Percentiles rank a stretch among this genome's conserved stretches.
Conservation (phyloP, 2,797 vertebrate genomes). For the Sparus aurata region DNA sequence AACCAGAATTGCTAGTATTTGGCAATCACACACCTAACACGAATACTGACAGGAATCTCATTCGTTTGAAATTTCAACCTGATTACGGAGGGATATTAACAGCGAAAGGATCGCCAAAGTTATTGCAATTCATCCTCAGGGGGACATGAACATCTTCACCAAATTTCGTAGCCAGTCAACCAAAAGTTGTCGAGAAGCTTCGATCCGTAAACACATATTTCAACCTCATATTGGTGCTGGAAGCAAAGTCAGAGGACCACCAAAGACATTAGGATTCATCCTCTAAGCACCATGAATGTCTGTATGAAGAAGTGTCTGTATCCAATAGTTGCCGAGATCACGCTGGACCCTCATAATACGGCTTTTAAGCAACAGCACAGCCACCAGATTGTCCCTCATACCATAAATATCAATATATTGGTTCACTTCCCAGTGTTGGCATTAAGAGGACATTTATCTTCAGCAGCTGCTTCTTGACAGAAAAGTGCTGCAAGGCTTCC, state of each 20-base stretch:
- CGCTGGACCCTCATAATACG: background rate
- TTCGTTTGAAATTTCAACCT: too few species aligned
- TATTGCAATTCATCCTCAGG: background rate
- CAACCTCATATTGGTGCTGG: too few species aligned
- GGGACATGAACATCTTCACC: background rate
- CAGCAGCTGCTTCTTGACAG: constrained; percentile 50
- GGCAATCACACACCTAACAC: too few species aligned
- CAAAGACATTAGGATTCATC: background rate
- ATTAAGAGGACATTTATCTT: constrained; percentile 13
- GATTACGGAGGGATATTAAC: too few species aligned
- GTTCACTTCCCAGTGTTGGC: constrained; percentile 13
- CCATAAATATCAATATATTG: constrained; percentile 8
- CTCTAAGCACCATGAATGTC: background rate
- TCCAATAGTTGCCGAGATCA: background rate
- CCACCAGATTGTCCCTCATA: background rate
- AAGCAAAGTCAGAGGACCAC: too few species aligned
- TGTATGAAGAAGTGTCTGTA: background rate
- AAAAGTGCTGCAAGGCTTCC: constrained; percentile 43
- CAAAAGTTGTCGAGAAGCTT: too few species aligned
- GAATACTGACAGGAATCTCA: too few species aligned
- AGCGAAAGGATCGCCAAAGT: background rate
- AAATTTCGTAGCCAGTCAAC: background rate
- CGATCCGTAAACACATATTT: too few species aligned
- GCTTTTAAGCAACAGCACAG: background rate
- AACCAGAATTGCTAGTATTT: background rate